A percentile compares a stretch with the other conserved stretches of the same genome.
These are phyloP conservation scores for Cynopterus sphinx DNA, from an alignment of 2,797 vertebrate species.

Conservation along the genomic window DNA sequence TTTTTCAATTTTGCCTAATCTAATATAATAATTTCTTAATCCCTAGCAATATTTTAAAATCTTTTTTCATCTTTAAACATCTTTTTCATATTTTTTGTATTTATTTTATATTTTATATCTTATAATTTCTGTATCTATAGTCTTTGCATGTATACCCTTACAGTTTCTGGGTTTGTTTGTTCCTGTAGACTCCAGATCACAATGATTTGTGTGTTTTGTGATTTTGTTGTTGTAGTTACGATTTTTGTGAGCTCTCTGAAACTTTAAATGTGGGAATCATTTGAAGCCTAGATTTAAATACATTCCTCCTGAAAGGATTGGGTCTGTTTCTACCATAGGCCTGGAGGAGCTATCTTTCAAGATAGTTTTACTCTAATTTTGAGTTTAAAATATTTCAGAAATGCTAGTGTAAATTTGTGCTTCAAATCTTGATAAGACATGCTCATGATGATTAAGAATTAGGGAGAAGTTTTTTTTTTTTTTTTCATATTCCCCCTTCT, in stretches of 20 bases:
- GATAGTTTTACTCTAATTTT: slow-evolving; percentile 27
- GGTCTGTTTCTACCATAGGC: neutral
- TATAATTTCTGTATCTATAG: neutral
- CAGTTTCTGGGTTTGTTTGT: neutral
- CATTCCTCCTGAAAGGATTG: neutral
- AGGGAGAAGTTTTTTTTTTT: neutral
- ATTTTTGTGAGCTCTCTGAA: neutral
- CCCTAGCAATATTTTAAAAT: neutral
- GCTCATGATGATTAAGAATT: neutral
- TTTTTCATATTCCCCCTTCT: neutral
- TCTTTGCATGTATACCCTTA: neutral
- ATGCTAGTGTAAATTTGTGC: neutral
- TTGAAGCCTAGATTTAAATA: slow-evolving; percentile 12
- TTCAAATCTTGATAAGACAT: neutral
- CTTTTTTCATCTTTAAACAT: neutral
- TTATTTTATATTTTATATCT: neutral
- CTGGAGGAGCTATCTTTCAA: neutral
- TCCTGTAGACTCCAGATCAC: neutral
- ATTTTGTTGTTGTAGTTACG: neutral
- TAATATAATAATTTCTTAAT: neutral
- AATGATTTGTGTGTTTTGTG: neutral
- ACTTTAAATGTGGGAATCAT: neutral
- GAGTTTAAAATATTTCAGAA: neutral
- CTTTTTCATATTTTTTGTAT: neutral
- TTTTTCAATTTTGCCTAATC: neutral